These are phyloP conservation scores for Nesoenas mayeri DNA, from an alignment of 2,113 vertebrate species.

Conservation along the genomic window DNA sequence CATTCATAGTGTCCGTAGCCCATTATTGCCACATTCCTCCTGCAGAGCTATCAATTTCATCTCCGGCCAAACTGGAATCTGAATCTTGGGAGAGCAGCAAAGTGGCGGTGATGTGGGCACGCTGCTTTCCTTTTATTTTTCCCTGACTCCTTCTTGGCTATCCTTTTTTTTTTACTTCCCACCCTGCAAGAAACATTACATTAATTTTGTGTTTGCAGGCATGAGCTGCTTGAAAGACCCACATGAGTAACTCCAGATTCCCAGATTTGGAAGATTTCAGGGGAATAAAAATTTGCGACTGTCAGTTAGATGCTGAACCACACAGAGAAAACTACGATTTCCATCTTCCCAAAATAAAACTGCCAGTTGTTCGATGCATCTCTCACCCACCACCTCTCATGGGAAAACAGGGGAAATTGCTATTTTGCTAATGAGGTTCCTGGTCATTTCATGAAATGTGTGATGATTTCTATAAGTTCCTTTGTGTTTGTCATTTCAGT, in stretches of 20 bases:
- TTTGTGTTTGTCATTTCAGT: background rate
- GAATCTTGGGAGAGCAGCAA: background rate
- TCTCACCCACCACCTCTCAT: background rate
- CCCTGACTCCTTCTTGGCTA: background rate
- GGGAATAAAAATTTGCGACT: background rate
- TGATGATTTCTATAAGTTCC: background rate
- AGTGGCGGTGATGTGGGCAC: background rate
- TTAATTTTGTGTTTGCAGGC: background rate
- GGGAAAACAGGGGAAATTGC: background rate
- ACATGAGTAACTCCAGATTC: background rate
- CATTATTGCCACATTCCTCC: constrained; percentile 65
- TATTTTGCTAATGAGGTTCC: background rate
- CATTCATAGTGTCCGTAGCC: background rate
- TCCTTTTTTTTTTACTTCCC: background rate
- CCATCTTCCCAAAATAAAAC: constrained; percentile 7
- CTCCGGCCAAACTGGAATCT: constrained; percentile 16
- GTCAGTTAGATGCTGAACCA: background rate
- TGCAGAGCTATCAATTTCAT: constrained; percentile 28
- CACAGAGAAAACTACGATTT: background rate
- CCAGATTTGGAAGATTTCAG: background rate
- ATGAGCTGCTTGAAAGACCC: background rate
- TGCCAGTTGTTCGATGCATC: background rate
- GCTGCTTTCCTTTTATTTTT: background rate
- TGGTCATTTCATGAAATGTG: background rate
- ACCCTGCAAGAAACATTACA: background rate